A percentile compares a stretch with the other conserved stretches of the same genome.
phyloP scores from a whole-genome alignment of 2,113 vertebrate genomes.

The Percopsis transmontana region DNA sequence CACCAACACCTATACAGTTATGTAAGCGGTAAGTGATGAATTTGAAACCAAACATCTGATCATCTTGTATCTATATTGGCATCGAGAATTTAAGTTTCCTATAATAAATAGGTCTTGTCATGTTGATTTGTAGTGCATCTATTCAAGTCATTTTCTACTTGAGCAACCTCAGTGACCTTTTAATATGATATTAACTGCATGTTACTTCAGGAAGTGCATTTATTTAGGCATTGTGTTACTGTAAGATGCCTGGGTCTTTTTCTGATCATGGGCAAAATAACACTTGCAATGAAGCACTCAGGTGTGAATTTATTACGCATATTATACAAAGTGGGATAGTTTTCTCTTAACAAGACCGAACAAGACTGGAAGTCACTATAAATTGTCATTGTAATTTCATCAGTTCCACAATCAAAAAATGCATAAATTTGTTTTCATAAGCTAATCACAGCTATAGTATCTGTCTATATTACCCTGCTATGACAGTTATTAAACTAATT shows the following conservation, averaged over 20 bases:
- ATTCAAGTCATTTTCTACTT: slow-evolving; percentile 57
- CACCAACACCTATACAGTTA: too few relatives aligned
- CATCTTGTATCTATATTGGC: slow-evolving; percentile 25
- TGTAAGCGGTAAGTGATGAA: too few relatives aligned
- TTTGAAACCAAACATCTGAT: too few relatives aligned
- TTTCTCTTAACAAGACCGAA: slow-evolving; percentile 28
- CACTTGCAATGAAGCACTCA: slow-evolving; percentile 40
- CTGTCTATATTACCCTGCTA: slow-evolving; percentile 41
- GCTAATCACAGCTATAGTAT: slow-evolving; percentile 59
- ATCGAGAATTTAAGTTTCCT: slow-evolving; percentile 18
- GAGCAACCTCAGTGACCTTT: slow-evolving; percentile 60
- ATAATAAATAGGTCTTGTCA: slow-evolving; percentile 53
- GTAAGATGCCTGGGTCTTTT: slow-evolving; percentile 14
- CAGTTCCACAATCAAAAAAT: slow-evolving; percentile 64
- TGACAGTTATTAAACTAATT: slow-evolving; percentile 73
- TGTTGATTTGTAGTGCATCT: slow-evolving; percentile 50
- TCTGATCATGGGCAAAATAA: slow-evolving; percentile 7
- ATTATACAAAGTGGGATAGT: slow-evolving; percentile 27
- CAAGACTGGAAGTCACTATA: slow-evolving; percentile 10
- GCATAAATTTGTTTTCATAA: slow-evolving; percentile 73
- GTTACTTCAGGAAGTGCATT: slow-evolving; percentile 30
- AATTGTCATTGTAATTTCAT: slow-evolving; percentile 60
- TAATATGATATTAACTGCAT: slow-evolving; percentile 52
- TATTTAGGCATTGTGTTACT: slow-evolving; percentile 33
- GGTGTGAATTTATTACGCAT: slow-evolving; percentile 14